phyloP scores from a whole-genome alignment of 1,140 invertebrate species.

The Heliconius hermathena region DNA sequence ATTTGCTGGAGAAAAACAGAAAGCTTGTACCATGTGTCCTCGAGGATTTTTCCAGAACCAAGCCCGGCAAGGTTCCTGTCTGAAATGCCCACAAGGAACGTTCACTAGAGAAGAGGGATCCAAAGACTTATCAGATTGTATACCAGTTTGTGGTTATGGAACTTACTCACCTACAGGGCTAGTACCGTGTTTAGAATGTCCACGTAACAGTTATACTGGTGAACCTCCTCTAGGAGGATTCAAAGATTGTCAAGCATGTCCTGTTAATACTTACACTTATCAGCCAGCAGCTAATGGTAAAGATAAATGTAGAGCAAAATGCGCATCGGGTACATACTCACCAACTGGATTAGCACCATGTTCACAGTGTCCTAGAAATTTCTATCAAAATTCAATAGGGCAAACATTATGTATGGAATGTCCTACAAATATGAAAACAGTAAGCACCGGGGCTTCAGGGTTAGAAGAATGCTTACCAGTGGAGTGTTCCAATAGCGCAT shows the following conservation, averaged over 20 bases:
- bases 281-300: slow-evolving; percentile 93
- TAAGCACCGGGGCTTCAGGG: slow-evolving; percentile 87
- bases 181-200: slow-evolving; percentile 97
- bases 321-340: slow-evolving; percentile 96
- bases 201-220: slow-evolving; percentile 94
- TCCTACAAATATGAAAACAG: slow-evolving; percentile 92
- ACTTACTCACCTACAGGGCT: slow-evolving; percentile 97
- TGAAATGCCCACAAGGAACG: slow-evolving; percentile 94
- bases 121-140: slow-evolving; percentile 90
- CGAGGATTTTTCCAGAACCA: slow-evolving; percentile 96
- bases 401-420: slow-evolving; percentile 93
- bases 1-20: slow-evolving; percentile 93
- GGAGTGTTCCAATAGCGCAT: slow-evolving; percentile 92
- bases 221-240: slow-evolving; percentile 95
- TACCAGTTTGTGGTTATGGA: slow-evolving; percentile 97
- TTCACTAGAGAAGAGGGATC: slow-evolving; percentile 96
- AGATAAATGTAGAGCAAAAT: slow-evolving; percentile 94
- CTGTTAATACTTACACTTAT: slow-evolving; percentile 94
- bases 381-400: slow-evolving; percentile 93
- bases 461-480: slow-evolving; percentile 93
- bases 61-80: slow-evolving; percentile 92
- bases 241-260: slow-evolving; percentile 96
- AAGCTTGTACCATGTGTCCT: slow-evolving; percentile 93
- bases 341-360: slow-evolving; percentile 97
- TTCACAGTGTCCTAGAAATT: slow-evolving; percentile 95